Base-by-base conservation (phyloP, 2,888 invertebrate species). In the Zygaena filipendulae region DNA sequence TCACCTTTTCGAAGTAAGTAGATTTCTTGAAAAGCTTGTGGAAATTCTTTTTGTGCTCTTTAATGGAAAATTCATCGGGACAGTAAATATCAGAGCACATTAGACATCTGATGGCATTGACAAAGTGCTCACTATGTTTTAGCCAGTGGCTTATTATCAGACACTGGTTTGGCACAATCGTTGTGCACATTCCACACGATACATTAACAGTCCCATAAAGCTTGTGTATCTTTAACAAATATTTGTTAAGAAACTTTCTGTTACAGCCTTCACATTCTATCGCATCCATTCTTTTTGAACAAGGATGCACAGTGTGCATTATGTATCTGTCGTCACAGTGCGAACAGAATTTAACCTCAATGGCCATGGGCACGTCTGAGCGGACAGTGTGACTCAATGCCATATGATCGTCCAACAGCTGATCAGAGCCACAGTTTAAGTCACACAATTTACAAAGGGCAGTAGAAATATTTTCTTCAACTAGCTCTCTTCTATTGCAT, bases 111-210 rank as follows among this genome's bases (percentile, higher is more conserved):
- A 6, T 6, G 7, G 7, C 7, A 4, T 6, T 4, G 4, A 4
- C 7, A 16, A 6, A 16, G 7, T 16, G 4, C 5, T 16, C 16
- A 7, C 16, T 16, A 7, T 16, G 16, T 7, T 16, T 7, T 6
- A 16, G 5, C 4, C 4, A 7, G 16, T 16, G 16, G 5, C 7
- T 7, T 7, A 16, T 16, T 7, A 6, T 7, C 16, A 16, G 4
- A 7, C 16, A 16, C 16, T 16, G 16, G 4, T 16, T 16, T 16
- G 16, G 16, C 7, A 16, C 5, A 16, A 6, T 6, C 5, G 4
- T 16, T 6, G 5, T 16, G 8, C 69, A 69, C 0, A 60, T 4
- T 0, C 24, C 26, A 27, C 70, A 69, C 0, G 13, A 6, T 0
- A 18, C 25, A 0, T 31, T 2, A 0, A 10, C 9, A 0, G 25